Conservation (phyloP, 30 jellyfish, hydroid and myxozoan genomes). For the Catostylus mosaicus region DNA sequence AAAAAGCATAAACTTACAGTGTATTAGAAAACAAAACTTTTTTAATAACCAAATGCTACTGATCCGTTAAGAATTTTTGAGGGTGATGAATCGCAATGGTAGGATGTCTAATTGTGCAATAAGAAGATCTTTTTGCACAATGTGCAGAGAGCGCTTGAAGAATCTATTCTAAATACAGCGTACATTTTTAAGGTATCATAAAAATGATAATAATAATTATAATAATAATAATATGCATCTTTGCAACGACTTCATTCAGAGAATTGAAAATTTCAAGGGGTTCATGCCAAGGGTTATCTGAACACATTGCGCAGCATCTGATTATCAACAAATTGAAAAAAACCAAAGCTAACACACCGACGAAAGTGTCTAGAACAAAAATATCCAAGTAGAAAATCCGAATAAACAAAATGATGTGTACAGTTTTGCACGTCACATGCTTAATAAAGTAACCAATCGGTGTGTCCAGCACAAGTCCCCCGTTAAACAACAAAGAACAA, state of each 20-base stretch:
- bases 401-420: neutral
- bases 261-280: too few species aligned
- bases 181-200: too few species aligned
- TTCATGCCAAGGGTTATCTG: too few species aligned
- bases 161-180: too few species aligned
- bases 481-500: slow-evolving; percentile 3
- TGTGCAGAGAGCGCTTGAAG: too few species aligned
- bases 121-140: too few species aligned
- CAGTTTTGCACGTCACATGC: neutral
- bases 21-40: neutral
- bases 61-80: neutral
- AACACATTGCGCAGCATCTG: neutral
- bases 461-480: slow-evolving; percentile 77
- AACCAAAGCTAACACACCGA: slow-evolving; percentile 25
- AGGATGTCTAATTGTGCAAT: too few species aligned
- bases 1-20: slow-evolving; percentile 14
- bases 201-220: too few species aligned
- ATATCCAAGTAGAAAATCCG: neutral
- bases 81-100: too few species aligned
- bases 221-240: too few species aligned
- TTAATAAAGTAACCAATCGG: slow-evolving; percentile 23
- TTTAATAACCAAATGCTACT: neutral
- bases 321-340: neutral
- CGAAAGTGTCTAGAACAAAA: slow-evolving; percentile 18
- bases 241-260: too few species aligned